phyloP scores from a whole-genome alignment of 2,113 vertebrate species.

The Leucosticte australis region DNA sequence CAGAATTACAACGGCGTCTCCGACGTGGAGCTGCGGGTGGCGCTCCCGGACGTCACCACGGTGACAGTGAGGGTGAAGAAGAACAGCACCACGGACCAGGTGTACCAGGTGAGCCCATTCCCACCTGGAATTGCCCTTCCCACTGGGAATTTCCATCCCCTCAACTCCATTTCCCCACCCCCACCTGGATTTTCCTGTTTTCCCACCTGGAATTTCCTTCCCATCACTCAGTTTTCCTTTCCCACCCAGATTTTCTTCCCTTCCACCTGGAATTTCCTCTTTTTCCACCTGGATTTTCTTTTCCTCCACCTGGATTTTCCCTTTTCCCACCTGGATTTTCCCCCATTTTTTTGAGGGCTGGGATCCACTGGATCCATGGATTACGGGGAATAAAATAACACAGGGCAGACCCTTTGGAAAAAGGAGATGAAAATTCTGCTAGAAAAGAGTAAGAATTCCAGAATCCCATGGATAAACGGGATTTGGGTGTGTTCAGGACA shows the following conservation, averaged over 20 bases:
- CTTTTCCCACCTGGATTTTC: too few species aligned
- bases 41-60: conserved; percentile 87
- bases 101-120: conserved; percentile 87
- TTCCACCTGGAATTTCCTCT: too few species aligned
- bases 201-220: background rate
- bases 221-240: too few species aligned
- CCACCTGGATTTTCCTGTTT: background rate
- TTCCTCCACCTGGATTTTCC: too few species aligned
- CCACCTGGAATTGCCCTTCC: background rate
- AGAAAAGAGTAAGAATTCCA: background rate
- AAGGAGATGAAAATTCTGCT: background rate
- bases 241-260: too few species aligned
- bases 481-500: background rate
- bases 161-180: rapidly evolving
- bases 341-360: rapidly evolving
- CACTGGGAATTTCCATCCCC: background rate
- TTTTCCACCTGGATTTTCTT: too few species aligned
- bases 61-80: conserved; percentile 92
- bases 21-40: conserved; percentile 92
- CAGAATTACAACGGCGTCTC: conserved; percentile 86
- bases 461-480: rapidly evolving
- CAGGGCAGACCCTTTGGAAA: background rate
- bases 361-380: background rate
- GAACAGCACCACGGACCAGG: conserved; percentile 98
- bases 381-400: rapidly evolving